phyloP scores from a whole-genome alignment of 2,797 vertebrate genomes.

The Pantherophis alleghaniensis region DNA sequence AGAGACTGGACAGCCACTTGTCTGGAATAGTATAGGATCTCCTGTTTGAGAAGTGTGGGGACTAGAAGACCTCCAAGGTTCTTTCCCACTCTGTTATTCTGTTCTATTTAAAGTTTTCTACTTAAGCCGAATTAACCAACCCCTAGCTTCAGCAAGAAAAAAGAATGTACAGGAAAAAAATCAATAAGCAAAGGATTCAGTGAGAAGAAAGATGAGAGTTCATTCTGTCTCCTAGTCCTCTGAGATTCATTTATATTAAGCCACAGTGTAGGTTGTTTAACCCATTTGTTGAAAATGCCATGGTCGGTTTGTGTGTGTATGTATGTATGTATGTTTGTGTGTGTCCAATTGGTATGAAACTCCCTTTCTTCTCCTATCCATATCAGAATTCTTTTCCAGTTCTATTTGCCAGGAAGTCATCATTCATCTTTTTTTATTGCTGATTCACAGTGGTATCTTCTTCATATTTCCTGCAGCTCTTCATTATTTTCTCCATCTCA shows the following conservation, averaged over 20 bases:
- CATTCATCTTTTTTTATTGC: neutral
- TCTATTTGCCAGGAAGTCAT: neutral
- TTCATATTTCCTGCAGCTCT: neutral
- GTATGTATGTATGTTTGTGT: neutral
- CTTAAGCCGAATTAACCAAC: neutral
- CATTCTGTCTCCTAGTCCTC: neutral
- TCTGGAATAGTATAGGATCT: neutral
- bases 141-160: neutral
- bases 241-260: neutral
- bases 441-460: neutral
- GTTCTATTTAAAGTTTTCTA: neutral
- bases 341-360: neutral
- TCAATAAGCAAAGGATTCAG: neutral
- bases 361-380: neutral
- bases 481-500: conserved; percentile 19
- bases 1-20: neutral
- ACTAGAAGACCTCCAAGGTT: neutral
- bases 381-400: neutral
- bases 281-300: neutral
- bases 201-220: neutral
- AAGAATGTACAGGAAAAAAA: neutral
- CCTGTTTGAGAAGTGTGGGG: neutral
- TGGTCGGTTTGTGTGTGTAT: neutral
- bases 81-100: neutral
- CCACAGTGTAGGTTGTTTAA: neutral